Percentiles rank a stretch among this genome's conserved stretches.
These are phyloP conservation scores for Nestor notabilis DNA, from an alignment of 2,113 vertebrate genomes.

Conservation along the genomic window DNA sequence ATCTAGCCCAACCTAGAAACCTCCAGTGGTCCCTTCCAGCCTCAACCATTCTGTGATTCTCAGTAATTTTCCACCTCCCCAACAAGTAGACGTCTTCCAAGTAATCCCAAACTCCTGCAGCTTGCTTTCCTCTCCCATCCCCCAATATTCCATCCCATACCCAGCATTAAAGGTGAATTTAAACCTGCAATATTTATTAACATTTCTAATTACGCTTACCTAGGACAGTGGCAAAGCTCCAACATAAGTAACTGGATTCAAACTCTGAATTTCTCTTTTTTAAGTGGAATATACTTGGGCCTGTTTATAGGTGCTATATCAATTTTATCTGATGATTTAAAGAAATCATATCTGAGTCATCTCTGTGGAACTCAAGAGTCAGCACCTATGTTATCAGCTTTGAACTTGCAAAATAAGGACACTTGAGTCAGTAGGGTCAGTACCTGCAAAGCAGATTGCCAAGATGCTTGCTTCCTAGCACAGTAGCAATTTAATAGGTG, in stretches of 20 bases:
- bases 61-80: not conserved
- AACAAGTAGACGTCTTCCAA: not conserved
- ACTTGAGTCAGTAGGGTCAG: not conserved
- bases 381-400: constrained; percentile 10
- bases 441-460: not conserved
- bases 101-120: not conserved
- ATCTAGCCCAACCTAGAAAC: not conserved
- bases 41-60: not conserved
- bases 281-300: not conserved
- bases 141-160: not conserved
- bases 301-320: constrained; percentile 8
- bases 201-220: not conserved
- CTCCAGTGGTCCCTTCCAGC: not conserved
- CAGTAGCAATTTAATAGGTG: fast-evolving
- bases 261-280: not conserved
- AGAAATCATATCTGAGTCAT: not conserved
- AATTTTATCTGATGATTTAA: constrained; percentile 28
- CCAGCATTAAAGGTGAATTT: not conserved
- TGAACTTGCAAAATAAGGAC: constrained; percentile 1
- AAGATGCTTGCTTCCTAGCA: not conserved
- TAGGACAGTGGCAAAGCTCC: not conserved
- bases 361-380: not conserved
- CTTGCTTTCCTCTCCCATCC: fast-evolving
- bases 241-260: not conserved
- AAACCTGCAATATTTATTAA: not conserved